Evolutionary conservation across 2,113 vertebrate species (phyloP).

Genomic region (Hippocampus abdominalis): DNA sequence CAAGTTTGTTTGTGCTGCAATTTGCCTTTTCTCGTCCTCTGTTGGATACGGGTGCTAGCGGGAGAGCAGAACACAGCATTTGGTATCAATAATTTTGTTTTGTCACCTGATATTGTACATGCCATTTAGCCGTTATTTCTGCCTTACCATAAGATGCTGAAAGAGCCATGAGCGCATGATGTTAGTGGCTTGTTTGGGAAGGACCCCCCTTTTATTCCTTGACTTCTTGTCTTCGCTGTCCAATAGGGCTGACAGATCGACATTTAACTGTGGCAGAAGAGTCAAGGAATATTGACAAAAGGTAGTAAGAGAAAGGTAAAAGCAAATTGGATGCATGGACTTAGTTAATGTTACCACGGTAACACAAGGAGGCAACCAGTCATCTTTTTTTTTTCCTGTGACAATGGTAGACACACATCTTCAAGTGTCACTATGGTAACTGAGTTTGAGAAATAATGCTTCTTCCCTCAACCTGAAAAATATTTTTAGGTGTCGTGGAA

Average conservation of each 20-base stretch:
- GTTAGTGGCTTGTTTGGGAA: slow-evolving; percentile 98
- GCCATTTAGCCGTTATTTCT: not conserved
- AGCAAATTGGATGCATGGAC: slow-evolving; percentile 23
- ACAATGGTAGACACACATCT: slow-evolving; percentile 69
- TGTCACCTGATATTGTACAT: not conserved
- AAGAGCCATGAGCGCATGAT: slow-evolving; percentile 99
- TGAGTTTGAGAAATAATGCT: slow-evolving; percentile 70
- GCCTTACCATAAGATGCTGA: slow-evolving; percentile 97
- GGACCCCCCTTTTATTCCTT: slow-evolving; percentile 95
- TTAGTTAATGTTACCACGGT: slow-evolving; percentile 74
- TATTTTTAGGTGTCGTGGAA: not conserved
- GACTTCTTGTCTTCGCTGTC: slow-evolving; percentile 97
- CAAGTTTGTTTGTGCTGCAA: slow-evolving; percentile 93
- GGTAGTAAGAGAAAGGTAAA: slow-evolving; percentile 5
- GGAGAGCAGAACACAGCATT: slow-evolving; percentile 6
- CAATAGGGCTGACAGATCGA: slow-evolving; percentile 93
- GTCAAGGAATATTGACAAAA: not conserved
- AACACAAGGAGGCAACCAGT: slow-evolving; percentile 72
- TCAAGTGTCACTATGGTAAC: slow-evolving; percentile 75
- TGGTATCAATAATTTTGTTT: not conserved
- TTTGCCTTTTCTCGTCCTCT: slow-evolving; percentile 97
- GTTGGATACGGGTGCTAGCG: slow-evolving; percentile 96
- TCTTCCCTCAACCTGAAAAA: slow-evolving; percentile 5
- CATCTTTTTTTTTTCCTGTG: slow-evolving; percentile 55
- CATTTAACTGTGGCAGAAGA: slow-evolving; percentile 81